Base-by-base conservation (phyloP, 2,113 vertebrate genomes). In the Siphamia tubifer region DNA sequence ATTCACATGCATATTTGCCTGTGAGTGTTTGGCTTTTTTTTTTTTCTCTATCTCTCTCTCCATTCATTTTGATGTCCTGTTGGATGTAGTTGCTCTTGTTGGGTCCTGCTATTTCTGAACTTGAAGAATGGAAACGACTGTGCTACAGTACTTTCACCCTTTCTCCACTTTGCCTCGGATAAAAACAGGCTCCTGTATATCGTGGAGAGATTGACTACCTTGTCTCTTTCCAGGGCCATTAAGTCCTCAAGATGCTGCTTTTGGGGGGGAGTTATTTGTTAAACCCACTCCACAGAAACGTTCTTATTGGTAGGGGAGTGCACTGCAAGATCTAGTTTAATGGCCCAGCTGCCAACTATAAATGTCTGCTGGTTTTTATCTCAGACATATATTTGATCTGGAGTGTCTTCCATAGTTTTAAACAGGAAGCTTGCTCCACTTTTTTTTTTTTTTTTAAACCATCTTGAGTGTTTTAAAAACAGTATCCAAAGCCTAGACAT, bases 301-400 rank as follows among this genome's bases (percentile, higher is more conserved):
- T 67, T 73, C 55, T 35, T 49, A 30, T 52, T 60, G 65, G 38
- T 61, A 48, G 43, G 23, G 35, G 27, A 75, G 35, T 54, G 47
- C 48, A 69, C 49, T 60, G 27, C 56, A 75, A 73, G 23, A 70
- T 66, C 40, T 28, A 24, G 28, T 67, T 82, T 71, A 80, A 89
- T 72, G 66, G 32, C 65, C 48, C 68, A 70, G 66, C 67, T 79
- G 71, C 71, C 48, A 70, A 31, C 71, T 82, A 54, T 72, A 81
- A 84, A 79, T 82, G 60, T 57, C 49, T 35, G 23, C 28, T 17
- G 1, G 3, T 67, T 83, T 87, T 85, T 83, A 83, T 80, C 25
- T 69, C 48, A 55, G 30, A 68, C 65, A 74, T 71, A 67, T 77
- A 76, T 89, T 68, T 72, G 65, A 74, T 67, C 44, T 60, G 3